Percentiles rank a stretch among this genome's conserved stretches.
These are phyloP conservation scores for Noctua comes DNA, from an alignment of 2,888 invertebrate genomes.

Conservation along the genomic window DNA sequence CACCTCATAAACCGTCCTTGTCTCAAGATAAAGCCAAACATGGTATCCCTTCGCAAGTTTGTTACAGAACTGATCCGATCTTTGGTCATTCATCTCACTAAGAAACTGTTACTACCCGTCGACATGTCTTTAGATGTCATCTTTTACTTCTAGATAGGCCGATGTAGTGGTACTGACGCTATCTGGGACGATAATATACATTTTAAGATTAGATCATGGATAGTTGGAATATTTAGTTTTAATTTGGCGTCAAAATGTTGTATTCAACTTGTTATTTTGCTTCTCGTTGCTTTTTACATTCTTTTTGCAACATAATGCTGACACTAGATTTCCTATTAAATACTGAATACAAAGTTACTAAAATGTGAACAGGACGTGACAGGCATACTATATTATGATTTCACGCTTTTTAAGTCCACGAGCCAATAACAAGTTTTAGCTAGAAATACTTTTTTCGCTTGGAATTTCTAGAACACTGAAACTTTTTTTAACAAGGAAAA, in stretches of 20 bases:
- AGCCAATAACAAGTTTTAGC: conserved; percentile 14
- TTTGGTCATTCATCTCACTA: conserved; percentile 59
- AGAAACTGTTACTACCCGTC: conserved; percentile 60
- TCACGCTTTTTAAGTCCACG: conserved; percentile 29
- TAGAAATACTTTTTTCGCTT: background rate
- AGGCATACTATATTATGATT: conserved; percentile 33
- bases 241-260: conserved; percentile 10
- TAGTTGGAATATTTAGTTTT: conserved; percentile 24
- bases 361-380: conserved; percentile 37
- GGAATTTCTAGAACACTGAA: conserved; percentile 3
- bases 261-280: background rate
- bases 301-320: conserved; percentile 27
- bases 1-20: conserved; percentile 41
- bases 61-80: conserved; percentile 61
- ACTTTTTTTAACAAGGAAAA: background rate
- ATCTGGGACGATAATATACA: conserved; percentile 35
- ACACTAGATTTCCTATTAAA: conserved; percentile 9
- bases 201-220: conserved; percentile 21
- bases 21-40: conserved; percentile 56
- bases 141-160: conserved; percentile 36
- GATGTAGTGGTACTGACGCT: conserved; percentile 21
- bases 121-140: conserved; percentile 52
- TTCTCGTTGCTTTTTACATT: background rate
- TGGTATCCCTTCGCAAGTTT: conserved; percentile 54
- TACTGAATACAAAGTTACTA: conserved; percentile 23